These are phyloP conservation scores for Athalia circularis DNA, from an alignment of 2,888 invertebrate genomes.

Conservation along the genomic window DNA sequence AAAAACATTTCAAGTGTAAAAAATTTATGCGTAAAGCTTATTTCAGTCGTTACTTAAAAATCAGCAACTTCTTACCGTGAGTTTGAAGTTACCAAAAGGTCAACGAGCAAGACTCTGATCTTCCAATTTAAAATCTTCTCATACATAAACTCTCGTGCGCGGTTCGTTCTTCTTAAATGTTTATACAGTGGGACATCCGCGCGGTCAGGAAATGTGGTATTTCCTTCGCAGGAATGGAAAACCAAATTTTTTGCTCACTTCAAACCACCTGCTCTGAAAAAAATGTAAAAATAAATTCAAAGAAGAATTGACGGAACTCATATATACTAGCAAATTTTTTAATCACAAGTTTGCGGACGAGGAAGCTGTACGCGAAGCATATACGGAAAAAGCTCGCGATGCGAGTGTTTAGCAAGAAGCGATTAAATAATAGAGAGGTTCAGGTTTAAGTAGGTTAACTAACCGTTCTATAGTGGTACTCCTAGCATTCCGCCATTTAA, in stretches of 20 bases:
- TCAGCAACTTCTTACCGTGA: too few species aligned
- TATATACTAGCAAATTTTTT: neutral
- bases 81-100: too few species aligned
- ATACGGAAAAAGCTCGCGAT: constrained; percentile 7
- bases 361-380: neutral
- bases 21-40: too few species aligned
- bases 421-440: constrained; percentile 56
- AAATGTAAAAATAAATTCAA: neutral
- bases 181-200: neutral
- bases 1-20: too few species aligned
- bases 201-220: constrained; percentile 23
- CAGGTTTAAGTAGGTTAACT: constrained; percentile 55
- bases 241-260: neutral
- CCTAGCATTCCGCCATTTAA: constrained; percentile 41
- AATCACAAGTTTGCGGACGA: neutral
- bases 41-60: too few species aligned
- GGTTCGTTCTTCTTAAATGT: neutral
- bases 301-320: neutral
- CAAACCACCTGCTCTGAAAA: constrained; percentile 14
- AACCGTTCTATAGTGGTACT: constrained; percentile 42
- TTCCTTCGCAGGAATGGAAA: constrained; percentile 19
- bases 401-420: constrained; percentile 53
- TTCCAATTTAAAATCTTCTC: too few species aligned
- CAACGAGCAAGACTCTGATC: too few species aligned
- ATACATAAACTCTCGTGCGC: neutral